Conservation (phyloP, 1,140 invertebrate species). For the Cherax destructor region DNA sequence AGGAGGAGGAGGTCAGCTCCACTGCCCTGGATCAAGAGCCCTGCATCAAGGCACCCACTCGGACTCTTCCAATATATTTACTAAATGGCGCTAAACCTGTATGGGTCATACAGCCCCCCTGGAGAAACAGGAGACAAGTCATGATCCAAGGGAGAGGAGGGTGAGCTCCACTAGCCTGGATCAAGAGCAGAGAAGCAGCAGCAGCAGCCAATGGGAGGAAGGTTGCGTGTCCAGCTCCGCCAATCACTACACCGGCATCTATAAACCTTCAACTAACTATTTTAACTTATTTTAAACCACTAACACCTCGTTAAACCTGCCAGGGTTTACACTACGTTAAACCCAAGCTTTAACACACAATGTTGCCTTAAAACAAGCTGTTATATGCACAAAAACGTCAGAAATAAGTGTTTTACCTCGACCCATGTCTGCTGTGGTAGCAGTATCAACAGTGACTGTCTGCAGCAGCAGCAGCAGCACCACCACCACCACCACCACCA, state of each 20-base stretch:
- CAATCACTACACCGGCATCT: conserved; percentile 57
- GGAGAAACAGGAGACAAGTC: background rate
- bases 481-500: conserved; percentile 45
- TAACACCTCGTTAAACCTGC: no score
- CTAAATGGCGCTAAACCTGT: no score
- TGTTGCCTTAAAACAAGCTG: background rate
- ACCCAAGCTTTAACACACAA: background rate
- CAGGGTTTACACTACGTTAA: no score
- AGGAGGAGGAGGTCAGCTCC: no score
- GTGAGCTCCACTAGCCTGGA: no score
- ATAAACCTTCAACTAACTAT: conserved; percentile 14
- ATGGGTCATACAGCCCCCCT: no score
- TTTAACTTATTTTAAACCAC: no score
- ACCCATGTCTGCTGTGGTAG: conserved; percentile 37
- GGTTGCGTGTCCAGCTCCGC: conserved; percentile 51
- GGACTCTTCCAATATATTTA: no score
- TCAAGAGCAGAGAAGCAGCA: background rate
- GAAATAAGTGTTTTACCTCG: conserved; percentile 16
- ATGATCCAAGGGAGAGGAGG: background rate
- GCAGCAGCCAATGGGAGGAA: conserved; percentile 48
- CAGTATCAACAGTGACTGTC: conserved; percentile 50
- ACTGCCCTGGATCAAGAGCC: no score
- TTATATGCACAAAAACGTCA: background rate
- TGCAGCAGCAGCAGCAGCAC: conserved; percentile 63
- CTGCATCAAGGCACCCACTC: no score